A percentile compares a stretch with the other conserved stretches of the same genome.
Conservation (phyloP, 2,888 invertebrate genomes). For the Zootermopsis nevadensis region DNA sequence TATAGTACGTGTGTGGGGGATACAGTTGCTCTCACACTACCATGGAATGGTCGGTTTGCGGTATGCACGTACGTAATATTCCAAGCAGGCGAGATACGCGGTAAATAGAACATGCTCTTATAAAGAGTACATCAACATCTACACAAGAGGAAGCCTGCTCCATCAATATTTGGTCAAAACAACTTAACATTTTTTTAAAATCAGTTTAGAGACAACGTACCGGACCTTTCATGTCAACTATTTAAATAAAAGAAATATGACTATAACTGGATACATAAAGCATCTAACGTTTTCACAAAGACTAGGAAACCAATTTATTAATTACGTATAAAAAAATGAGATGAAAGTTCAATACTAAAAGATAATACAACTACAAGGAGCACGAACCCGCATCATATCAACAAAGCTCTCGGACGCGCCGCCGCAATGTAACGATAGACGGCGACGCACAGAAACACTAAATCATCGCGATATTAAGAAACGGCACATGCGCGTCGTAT, state of each 20-base stretch:
- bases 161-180: slow-evolving; percentile 43
- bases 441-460: no score
- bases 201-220: neutral
- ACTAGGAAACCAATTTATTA: neutral
- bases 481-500: neutral
- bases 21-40: slow-evolving; percentile 43
- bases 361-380: neutral
- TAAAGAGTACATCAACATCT: slow-evolving; percentile 50
- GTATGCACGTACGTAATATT: slow-evolving; percentile 40
- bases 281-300: neutral
- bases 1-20: neutral
- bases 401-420: neutral
- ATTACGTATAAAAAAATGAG: slow-evolving; percentile 5
- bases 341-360: neutral
- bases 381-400: neutral
- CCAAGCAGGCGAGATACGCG: slow-evolving; percentile 47
- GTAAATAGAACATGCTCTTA: slow-evolving; percentile 48
- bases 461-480: no score
- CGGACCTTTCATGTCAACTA: neutral
- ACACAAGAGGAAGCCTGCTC: slow-evolving; percentile 49
- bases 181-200: neutral
- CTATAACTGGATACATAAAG: neutral
- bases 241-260: slow-evolving; percentile 1
- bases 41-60: slow-evolving; percentile 48
- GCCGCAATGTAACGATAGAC: no score